Percentiles rank a stretch among this genome's conserved stretches.
Conservation (phyloP, 2,888 invertebrate genomes). For the Dolomedes plantarius region DNA sequence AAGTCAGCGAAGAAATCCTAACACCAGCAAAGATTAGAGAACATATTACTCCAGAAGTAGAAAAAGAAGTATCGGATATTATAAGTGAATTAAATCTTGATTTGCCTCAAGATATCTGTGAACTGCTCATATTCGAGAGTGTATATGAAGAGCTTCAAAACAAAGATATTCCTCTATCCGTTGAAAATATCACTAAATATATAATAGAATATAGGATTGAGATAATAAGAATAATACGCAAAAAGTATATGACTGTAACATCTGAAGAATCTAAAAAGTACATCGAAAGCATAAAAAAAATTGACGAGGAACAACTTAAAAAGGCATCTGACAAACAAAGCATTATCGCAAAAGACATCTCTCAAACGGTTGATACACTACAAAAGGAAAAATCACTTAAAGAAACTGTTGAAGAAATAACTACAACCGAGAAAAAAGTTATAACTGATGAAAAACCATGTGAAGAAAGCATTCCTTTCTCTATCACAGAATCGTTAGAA, state of each 20-base stretch:
- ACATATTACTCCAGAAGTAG: conserved; percentile 1
- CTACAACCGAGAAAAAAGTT: background rate
- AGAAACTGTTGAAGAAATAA: background rate
- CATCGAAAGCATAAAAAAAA: background rate
- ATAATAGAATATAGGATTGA: conserved; percentile 44
- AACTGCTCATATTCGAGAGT: background rate
- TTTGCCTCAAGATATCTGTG: background rate
- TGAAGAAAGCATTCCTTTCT: too few relatives aligned
- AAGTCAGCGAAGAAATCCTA: background rate
- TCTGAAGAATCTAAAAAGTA: background rate
- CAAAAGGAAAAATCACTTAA: too few relatives aligned
- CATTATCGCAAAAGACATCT: background rate
- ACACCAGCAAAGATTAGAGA: background rate
- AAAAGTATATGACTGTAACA: background rate
- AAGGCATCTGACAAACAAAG: background rate
- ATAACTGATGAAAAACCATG: background rate
- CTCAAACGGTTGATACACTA: background rate
- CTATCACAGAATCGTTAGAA: too few relatives aligned
- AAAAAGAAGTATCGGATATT: background rate
- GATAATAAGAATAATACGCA: conserved; percentile 39
- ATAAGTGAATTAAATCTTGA: background rate
- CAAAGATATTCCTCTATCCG: background rate
- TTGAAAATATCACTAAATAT: conserved; percentile 34
- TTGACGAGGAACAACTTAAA: background rate
- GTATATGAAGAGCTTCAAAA: conserved; percentile 22